These are phyloP conservation scores for Ammodytes dubius DNA, from an alignment of 2,113 vertebrate species.

Conservation along the genomic window DNA sequence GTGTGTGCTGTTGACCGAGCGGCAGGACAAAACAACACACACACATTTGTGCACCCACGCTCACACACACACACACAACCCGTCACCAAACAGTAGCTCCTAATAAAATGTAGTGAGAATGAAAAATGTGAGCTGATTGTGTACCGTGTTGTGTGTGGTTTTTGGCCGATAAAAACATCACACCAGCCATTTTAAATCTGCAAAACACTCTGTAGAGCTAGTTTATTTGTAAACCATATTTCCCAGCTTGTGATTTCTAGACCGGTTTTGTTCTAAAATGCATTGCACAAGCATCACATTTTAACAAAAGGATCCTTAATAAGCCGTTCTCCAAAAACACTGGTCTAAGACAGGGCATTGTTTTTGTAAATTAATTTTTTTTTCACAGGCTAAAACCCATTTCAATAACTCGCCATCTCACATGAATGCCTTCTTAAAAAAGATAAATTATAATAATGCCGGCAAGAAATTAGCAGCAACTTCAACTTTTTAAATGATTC, in stretches of 20 bases:
- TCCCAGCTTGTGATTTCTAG: constrained; percentile 61
- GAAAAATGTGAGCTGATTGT: constrained; percentile 10
- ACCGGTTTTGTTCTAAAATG: constrained; percentile 27
- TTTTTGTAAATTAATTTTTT: constrained; percentile 22
- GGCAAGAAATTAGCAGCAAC: constrained; percentile 59
- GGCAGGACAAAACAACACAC: constrained; percentile 63
- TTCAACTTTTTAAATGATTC: constrained; percentile 62
- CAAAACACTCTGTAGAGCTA: constrained; percentile 11
- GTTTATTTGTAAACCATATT: constrained; percentile 55
- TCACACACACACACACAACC: constrained; percentile 27
- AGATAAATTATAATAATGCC: constrained; percentile 26
- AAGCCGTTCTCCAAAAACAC: constrained; percentile 35
- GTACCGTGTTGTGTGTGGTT: background rate
- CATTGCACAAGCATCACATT: constrained; percentile 40
- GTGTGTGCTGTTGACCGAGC: constrained; percentile 31
- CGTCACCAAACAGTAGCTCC: constrained; percentile 35
- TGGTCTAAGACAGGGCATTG: background rate
- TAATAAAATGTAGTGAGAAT: constrained; percentile 4
- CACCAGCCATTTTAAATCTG: constrained; percentile 36
- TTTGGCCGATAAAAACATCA: constrained; percentile 18
- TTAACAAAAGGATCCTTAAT: constrained; percentile 39
- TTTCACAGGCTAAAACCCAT: constrained; percentile 24
- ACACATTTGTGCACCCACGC: constrained; percentile 5
- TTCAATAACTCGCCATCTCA: constrained; percentile 48
- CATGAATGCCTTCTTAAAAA: constrained; percentile 36